Evolutionary conservation across 1,140 invertebrate species (phyloP).

Genomic region (Oryzaephilus surinamensis): DNA sequence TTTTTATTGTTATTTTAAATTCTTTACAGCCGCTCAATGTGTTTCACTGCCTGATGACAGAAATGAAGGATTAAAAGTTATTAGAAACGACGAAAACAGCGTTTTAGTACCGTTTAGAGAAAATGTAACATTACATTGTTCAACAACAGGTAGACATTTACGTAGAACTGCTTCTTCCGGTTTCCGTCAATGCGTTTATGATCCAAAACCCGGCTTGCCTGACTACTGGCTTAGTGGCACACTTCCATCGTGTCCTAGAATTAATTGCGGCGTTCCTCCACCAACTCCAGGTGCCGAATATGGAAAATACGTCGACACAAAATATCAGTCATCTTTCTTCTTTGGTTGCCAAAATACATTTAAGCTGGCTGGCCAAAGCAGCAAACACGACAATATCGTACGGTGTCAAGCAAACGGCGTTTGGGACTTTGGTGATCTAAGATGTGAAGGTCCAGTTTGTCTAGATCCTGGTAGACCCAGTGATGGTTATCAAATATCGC

Average conservation of each 20-base stretch:
- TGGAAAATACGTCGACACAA: constrained; percentile 76
- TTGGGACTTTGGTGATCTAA: constrained; percentile 94
- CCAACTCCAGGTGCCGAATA: constrained; percentile 88
- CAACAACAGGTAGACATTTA: constrained; percentile 62
- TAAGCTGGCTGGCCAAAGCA: constrained; percentile 84
- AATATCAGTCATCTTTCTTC: constrained; percentile 86
- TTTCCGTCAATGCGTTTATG: constrained; percentile 91
- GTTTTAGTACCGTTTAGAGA: constrained; percentile 78
- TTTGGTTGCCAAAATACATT: constrained; percentile 96
- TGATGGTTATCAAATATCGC: constrained; percentile 79
- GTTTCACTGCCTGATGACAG: constrained; percentile 82
- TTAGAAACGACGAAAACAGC: constrained; percentile 63
- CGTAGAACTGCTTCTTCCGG: constrained; percentile 67
- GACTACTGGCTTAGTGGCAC: constrained; percentile 88
- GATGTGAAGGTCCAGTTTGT: constrained; percentile 92
- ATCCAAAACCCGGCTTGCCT: constrained; percentile 78
- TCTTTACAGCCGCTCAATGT: constrained; percentile 72
- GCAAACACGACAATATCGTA: constrained; percentile 83
- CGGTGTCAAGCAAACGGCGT: constrained; percentile 82
- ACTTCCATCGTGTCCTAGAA: constrained; percentile 72
- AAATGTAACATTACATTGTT: constrained; percentile 79
- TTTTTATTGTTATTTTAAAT: constrained; percentile 3
- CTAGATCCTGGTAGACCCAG: constrained; percentile 88
- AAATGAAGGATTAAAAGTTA: constrained; percentile 68
- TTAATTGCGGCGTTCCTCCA: constrained; percentile 78